phyloP scores from a whole-genome alignment of 1,140 invertebrate species.

The Anadara kagoshimensis region DNA sequence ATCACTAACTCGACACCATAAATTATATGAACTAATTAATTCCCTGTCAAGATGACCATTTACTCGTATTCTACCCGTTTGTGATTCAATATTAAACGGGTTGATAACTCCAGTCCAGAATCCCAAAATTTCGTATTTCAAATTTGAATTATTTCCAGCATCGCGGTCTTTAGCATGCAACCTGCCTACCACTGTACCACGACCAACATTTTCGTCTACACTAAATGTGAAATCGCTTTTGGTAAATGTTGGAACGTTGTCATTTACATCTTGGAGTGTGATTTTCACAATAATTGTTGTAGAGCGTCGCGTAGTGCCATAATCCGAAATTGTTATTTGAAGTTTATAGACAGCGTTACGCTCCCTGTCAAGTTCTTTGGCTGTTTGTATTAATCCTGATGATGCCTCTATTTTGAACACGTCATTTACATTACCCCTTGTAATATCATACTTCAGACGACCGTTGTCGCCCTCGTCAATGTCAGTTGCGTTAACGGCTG shows the following conservation, averaged over 20 bases:
- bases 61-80: slow-evolving; percentile 44
- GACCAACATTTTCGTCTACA: slow-evolving; percentile 39
- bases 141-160: slow-evolving; percentile 44
- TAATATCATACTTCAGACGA: slow-evolving; percentile 47
- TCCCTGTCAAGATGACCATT: slow-evolving; percentile 48
- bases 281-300: slow-evolving; percentile 41
- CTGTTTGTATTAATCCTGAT: slow-evolving; percentile 54
- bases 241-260: slow-evolving; percentile 51
- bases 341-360: slow-evolving; percentile 38
- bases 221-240: slow-evolving; percentile 35
- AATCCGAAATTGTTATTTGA: slow-evolving; percentile 46
- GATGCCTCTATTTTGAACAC: slow-evolving; percentile 48
- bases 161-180: slow-evolving; percentile 48
- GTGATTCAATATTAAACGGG: slow-evolving; percentile 42
- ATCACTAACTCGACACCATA: slow-evolving; percentile 49
- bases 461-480: slow-evolving; percentile 52
- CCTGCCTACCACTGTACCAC: slow-evolving; percentile 13
- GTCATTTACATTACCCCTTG: slow-evolving; percentile 44
- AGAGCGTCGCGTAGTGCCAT: slow-evolving; percentile 33
- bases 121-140: slow-evolving; percentile 40
- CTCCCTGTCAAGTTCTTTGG: slow-evolving; percentile 51
- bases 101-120: slow-evolving; percentile 36
- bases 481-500: slow-evolving; percentile 53
- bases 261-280: slow-evolving; percentile 56
- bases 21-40: slow-evolving; percentile 39